phyloP scores from a whole-genome alignment of 2,797 vertebrate genomes.

The Alosa sapidissima region DNA sequence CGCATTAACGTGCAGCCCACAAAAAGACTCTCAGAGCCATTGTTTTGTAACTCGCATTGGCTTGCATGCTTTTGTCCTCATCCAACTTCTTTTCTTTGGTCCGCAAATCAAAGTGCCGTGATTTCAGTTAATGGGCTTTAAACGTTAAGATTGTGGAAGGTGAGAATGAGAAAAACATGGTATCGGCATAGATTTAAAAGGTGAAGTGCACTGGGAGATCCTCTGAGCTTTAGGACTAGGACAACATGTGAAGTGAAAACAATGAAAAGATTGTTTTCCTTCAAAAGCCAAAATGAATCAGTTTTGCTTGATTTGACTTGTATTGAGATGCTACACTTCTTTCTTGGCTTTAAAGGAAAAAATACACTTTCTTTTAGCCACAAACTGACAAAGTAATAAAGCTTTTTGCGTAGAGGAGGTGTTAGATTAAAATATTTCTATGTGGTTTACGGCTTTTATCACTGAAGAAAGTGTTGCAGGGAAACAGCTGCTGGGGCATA shows the following conservation, averaged over 20 bases:
- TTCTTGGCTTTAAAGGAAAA: conserved; percentile 27
- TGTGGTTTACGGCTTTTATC: conserved; percentile 35
- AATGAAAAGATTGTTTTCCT: neutral
- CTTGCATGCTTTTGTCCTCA: conserved; percentile 49
- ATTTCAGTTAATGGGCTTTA: conserved; percentile 21
- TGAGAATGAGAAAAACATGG: conserved; percentile 38
- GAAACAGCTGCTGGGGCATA: conserved; percentile 2
- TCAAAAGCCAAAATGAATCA: conserved; percentile 28
- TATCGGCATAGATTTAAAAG: conserved; percentile 33
- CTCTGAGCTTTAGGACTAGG: neutral
- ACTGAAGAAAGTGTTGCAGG: conserved; percentile 21
- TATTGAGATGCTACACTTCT: conserved; percentile 25
- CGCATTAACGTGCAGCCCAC: conserved; percentile 15
- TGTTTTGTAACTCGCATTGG: conserved; percentile 25
- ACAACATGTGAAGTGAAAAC: neutral
- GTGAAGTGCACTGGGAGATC: conserved; percentile 28
- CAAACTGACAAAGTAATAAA: conserved; percentile 32
- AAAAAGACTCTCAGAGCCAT: conserved; percentile 30
- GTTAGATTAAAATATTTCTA: conserved; percentile 33
- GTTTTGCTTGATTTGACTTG: conserved; percentile 16
- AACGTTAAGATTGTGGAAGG: conserved; percentile 34
- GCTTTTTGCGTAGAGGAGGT: conserved; percentile 34
- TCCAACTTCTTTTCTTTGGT: conserved; percentile 31
- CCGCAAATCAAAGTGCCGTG: conserved; percentile 26
- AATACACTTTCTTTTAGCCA: neutral